Evolutionary conservation across 2,888 invertebrate species (phyloP).

Genomic region (Pollenia griseotomentosa): DNA sequence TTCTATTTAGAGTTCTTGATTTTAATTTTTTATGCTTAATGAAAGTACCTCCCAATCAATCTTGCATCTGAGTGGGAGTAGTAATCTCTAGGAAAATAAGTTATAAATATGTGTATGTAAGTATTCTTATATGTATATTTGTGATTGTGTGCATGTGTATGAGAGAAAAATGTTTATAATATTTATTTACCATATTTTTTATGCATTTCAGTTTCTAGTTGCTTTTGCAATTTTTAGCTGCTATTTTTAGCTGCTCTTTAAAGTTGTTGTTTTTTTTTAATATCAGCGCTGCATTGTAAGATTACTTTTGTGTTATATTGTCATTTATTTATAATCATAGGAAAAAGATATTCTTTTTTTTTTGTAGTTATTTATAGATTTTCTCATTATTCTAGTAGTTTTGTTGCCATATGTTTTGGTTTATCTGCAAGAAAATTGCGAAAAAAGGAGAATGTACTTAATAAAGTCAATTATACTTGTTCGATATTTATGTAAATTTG

Average conservation of each 20-base stretch:
- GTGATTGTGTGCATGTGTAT: background rate
- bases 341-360: background rate
- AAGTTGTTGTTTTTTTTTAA: background rate
- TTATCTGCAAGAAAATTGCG: background rate
- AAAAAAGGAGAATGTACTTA: background rate
- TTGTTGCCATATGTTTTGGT: constrained; percentile 17
- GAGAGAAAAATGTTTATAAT: background rate
- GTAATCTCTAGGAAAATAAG: no score
- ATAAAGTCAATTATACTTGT: no score
- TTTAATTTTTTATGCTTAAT: no score
- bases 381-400: background rate
- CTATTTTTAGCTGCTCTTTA: background rate
- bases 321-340: background rate
- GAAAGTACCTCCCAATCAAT: no score
- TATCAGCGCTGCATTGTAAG: background rate
- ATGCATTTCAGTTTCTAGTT: background rate
- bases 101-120: background rate
- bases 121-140: background rate
- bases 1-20: no score
- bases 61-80: background rate
- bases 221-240: background rate
- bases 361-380: background rate
- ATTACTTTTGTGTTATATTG: background rate
- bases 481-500: background rate
- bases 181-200: constrained; percentile 14